Conservation (phyloP, 2,113 vertebrate genomes). For the Mustela nigripes region DNA sequence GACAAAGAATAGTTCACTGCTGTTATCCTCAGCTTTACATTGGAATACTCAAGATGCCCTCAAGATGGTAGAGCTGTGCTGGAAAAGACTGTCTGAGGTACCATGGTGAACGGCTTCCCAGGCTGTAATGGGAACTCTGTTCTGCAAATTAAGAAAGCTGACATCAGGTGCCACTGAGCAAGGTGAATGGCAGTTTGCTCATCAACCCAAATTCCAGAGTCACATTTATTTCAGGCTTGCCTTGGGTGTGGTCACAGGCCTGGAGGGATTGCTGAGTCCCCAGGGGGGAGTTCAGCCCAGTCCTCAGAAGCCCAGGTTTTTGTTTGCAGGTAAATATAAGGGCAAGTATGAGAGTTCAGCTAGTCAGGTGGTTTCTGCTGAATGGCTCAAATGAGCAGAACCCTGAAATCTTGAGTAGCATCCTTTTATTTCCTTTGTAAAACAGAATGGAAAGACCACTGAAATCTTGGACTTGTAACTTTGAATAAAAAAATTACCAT, state of each 20-base stretch:
- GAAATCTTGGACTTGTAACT: conserved; percentile 42
- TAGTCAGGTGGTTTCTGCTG: background rate
- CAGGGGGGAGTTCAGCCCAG: background rate
- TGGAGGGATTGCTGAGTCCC: background rate
- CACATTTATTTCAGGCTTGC: background rate
- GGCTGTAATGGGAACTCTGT: rapidly evolving
- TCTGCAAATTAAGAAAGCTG: conserved; percentile 9
- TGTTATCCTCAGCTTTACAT: background rate
- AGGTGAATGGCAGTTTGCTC: conserved; percentile 24
- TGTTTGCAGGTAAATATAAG: background rate
- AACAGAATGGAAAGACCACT: background rate
- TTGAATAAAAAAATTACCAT: background rate
- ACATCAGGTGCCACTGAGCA: background rate
- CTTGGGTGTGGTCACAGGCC: background rate
- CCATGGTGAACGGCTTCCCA: background rate
- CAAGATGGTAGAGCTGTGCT: background rate
- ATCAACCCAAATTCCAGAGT: conserved; percentile 52
- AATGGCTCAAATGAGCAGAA: background rate
- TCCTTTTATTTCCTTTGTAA: conserved; percentile 23
- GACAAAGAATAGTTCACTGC: conserved; percentile 1
- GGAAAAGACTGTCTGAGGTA: background rate
- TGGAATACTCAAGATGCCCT: background rate
- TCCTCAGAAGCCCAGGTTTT: background rate
- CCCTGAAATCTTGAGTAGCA: background rate
- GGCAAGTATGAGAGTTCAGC: background rate